Conservation (phyloP, 2,888 invertebrate species). For the Pollenia griseotomentosa region DNA sequence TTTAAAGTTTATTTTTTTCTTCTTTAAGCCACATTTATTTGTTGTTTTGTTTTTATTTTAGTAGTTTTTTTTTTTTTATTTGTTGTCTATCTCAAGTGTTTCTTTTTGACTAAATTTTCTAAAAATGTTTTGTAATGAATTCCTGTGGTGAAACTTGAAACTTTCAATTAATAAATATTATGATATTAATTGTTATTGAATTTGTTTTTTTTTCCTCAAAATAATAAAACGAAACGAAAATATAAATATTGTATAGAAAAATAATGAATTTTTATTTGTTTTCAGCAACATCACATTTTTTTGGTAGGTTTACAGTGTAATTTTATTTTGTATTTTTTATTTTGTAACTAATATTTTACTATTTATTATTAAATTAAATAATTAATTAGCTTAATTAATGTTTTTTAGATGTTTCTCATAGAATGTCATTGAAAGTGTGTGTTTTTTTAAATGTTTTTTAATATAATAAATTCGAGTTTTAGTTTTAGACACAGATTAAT, state of each 20-base stretch:
- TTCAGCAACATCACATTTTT: slow-evolving; percentile 70
- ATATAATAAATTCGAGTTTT: slow-evolving; percentile 69
- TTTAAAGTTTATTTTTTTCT: slow-evolving; percentile 42
- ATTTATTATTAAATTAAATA: slow-evolving; percentile 11
- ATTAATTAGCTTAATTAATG: slow-evolving; percentile 20
- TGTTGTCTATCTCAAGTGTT: background rate
- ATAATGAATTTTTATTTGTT: slow-evolving; percentile 68
- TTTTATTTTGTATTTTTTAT: slow-evolving; percentile 3
- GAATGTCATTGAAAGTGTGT: slow-evolving; percentile 36
- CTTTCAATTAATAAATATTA: slow-evolving; percentile 9
- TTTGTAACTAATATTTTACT: slow-evolving; percentile 23
- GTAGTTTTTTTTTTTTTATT: background rate
- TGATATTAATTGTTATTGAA: slow-evolving; percentile 1
- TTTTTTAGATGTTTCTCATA: slow-evolving; percentile 11
- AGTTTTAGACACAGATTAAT: slow-evolving; percentile 51
- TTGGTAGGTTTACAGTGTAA: slow-evolving; percentile 57
- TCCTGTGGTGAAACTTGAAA: slow-evolving; percentile 27
- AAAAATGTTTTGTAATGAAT: slow-evolving; percentile 35
- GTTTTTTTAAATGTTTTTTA: background rate
- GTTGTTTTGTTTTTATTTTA: slow-evolving; percentile 49
- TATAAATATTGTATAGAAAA: slow-evolving; percentile 55
- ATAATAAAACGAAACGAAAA: slow-evolving; percentile 52
- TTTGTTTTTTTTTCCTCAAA: background rate
- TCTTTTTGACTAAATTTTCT: slow-evolving; percentile 33
- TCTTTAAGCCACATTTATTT: slow-evolving; percentile 66